These are phyloP conservation scores for Alligator sinensis DNA, from an alignment of 2,113 vertebrate genomes.

Conservation along the genomic window DNA sequence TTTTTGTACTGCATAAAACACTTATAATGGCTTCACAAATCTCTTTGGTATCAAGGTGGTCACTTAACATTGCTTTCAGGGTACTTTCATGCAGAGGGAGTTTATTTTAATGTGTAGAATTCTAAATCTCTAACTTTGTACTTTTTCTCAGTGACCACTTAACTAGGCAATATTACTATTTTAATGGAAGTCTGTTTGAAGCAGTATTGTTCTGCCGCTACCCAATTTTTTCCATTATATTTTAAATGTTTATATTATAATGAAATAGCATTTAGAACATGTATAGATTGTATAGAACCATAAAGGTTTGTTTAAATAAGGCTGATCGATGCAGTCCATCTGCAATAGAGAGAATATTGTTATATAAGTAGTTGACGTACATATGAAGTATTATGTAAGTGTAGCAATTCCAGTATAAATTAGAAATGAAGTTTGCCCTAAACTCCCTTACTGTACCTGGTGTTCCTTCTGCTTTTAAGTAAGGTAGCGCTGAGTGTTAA, in stretches of 20 bases:
- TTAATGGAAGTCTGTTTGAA: too few relatives aligned
- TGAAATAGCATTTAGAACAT: background rate
- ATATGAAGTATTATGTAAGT: background rate
- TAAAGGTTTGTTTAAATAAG: background rate
- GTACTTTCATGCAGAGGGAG: background rate
- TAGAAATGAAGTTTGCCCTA: background rate
- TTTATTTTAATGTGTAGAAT: background rate
- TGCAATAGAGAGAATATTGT: background rate
- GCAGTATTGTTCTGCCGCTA: too few relatives aligned
- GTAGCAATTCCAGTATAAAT: conserved; percentile 11
- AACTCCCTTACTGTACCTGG: conserved; percentile 12
- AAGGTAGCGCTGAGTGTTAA: conserved; percentile 26
- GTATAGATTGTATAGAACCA: background rate
- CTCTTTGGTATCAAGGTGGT: background rate
- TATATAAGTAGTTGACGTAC: background rate
- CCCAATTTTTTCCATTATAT: too few relatives aligned
- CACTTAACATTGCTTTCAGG: background rate
- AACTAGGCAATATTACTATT: too few relatives aligned
- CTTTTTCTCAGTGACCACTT: too few relatives aligned
- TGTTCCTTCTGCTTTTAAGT: conserved; percentile 22
- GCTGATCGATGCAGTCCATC: background rate
- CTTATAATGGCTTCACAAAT: background rate
- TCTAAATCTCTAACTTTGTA: background rate
- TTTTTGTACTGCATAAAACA: background rate
- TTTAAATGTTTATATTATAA: too few relatives aligned